phyloP scores from a whole-genome alignment of 2,113 vertebrate species.

The Laticauda colubrina region DNA sequence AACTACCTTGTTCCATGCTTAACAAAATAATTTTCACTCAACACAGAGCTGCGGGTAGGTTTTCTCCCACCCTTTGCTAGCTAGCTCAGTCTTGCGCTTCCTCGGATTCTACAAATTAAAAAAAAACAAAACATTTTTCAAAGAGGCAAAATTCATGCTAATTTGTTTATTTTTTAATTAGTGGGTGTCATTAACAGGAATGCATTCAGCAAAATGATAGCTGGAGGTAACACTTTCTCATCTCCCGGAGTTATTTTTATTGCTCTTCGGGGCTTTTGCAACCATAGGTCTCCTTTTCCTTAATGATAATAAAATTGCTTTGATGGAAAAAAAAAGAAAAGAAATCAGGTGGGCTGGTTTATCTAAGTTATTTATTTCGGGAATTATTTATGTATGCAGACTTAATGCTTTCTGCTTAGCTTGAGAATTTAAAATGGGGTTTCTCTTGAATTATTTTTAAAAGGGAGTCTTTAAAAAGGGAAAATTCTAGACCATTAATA shows the following conservation, averaged over 20 bases:
- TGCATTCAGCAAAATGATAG: constrained; percentile 33
- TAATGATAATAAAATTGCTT: constrained; percentile 44
- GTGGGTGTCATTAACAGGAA: constrained; percentile 39
- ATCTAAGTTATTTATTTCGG: not conserved
- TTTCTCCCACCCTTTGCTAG: constrained; percentile 45
- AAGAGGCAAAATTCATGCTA: constrained; percentile 33
- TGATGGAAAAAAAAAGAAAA: constrained; percentile 24
- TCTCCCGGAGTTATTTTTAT: constrained; percentile 16
- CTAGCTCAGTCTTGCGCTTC: constrained; percentile 38
- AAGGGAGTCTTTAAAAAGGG: not conserved
- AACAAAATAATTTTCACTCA: constrained; percentile 51
- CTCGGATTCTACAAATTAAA: constrained; percentile 29
- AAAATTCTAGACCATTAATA: not conserved
- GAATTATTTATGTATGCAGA: not conserved
- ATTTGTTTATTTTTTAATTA: constrained; percentile 46
- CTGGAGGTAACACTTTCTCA: constrained; percentile 35
- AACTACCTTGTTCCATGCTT: constrained; percentile 42
- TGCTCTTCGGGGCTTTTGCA: constrained; percentile 19
- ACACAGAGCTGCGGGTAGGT: constrained; percentile 14
- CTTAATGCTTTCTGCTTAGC: not conserved
- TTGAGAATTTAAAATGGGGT: constrained; percentile 1
- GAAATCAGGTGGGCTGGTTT: constrained; percentile 24
- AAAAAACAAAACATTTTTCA: not conserved
- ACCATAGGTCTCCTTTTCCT: constrained; percentile 41
- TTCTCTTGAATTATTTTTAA: not conserved